These are phyloP conservation scores for Hylomyscus alleni DNA, from an alignment of 2,797 vertebrate species.

Conservation along the genomic window DNA sequence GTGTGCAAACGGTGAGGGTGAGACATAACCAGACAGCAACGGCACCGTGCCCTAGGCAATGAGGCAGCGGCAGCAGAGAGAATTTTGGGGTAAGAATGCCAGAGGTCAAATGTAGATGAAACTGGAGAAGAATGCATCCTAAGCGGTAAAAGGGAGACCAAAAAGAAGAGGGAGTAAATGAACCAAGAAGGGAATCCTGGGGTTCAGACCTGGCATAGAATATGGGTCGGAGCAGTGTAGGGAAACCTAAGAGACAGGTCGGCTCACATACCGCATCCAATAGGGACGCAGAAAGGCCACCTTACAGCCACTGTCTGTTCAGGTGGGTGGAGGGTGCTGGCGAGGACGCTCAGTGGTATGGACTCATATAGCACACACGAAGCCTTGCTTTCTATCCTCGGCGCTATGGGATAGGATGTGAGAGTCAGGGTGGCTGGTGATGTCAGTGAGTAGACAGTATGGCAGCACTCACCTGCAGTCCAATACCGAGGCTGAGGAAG, in stretches of 20 bases:
- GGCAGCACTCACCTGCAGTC: not conserved
- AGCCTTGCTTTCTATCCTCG: not conserved
- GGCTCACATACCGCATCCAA: not conserved
- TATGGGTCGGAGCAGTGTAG: not conserved
- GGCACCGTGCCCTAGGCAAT: not conserved
- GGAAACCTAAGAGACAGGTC: not conserved
- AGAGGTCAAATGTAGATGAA: not conserved
- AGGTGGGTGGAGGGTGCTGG: too few relatives aligned
- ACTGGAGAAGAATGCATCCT: not conserved
- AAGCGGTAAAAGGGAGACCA: not conserved
- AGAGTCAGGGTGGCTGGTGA: not conserved
- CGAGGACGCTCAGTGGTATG: not conserved
- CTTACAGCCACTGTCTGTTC: not conserved
- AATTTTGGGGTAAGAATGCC: not conserved
- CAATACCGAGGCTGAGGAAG: too few relatives aligned
- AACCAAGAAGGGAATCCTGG: not conserved
- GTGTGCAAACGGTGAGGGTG: not conserved
- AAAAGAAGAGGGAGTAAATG: not conserved
- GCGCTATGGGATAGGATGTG: not conserved
- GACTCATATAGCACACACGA: not conserved
- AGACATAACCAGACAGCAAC: not conserved
- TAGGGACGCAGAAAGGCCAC: not conserved
- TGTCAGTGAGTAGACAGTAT: too few relatives aligned
- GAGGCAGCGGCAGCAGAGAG: not conserved
- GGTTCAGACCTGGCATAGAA: not conserved